These are phyloP conservation scores for Synergus itoensis DNA, from an alignment of 2,888 invertebrate species.

Conservation along the genomic window DNA sequence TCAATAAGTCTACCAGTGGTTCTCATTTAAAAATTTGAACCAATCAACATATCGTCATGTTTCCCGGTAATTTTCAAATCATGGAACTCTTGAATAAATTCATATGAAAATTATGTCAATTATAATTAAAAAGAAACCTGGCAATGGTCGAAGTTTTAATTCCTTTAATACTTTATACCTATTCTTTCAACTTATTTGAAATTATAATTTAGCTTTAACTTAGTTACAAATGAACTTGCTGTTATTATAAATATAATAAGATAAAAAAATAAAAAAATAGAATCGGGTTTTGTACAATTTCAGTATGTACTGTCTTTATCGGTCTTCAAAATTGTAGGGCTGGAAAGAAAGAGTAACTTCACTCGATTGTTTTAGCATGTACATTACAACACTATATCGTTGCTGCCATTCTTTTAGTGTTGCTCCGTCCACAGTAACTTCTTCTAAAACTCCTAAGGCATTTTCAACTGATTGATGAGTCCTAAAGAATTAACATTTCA, in stretches of 20 bases:
- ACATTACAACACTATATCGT: constrained; percentile 66
- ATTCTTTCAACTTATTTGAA: not conserved
- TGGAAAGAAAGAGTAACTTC: constrained; percentile 14
- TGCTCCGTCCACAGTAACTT: constrained; percentile 65
- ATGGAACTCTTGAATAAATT: not conserved
- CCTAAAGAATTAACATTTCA: constrained; percentile 59
- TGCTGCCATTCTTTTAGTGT: constrained; percentile 70
- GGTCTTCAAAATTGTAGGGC: constrained; percentile 15
- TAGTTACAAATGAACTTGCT: not conserved
- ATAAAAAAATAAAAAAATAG: not conserved
- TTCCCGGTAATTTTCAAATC: not conserved
- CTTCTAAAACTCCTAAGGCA: constrained; percentile 58
- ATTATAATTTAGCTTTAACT: not conserved
- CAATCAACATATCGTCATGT: not conserved
- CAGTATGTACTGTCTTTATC: not conserved
- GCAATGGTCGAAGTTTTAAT: not conserved
- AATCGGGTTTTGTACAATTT: not conserved
- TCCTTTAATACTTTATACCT: not conserved
- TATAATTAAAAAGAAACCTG: not conserved
- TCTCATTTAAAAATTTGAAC: not conserved
- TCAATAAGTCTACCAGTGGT: not conserved
- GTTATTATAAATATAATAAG: not conserved
- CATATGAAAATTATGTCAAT: not conserved
- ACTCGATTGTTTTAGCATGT: constrained; percentile 55
- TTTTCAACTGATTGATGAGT: constrained; percentile 66